Conservation (phyloP, 2,113 vertebrate species). For the Plectropomus leopardus region DNA sequence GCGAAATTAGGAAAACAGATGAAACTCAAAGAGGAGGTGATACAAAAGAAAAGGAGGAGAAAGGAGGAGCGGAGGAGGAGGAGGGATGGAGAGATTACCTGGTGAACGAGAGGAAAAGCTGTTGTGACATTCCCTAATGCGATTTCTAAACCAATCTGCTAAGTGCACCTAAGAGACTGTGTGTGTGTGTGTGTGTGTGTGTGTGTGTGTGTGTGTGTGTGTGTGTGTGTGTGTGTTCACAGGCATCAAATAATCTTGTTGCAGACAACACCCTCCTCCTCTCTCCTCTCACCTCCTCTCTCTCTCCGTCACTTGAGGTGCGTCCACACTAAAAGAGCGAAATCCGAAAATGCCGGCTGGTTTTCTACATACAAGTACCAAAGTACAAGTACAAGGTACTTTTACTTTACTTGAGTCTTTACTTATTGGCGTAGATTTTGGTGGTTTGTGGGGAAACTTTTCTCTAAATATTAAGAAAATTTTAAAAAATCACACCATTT, state of each 20-base stretch:
- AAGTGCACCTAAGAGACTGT: conserved; percentile 76
- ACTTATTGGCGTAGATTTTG: no score
- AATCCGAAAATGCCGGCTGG: no score
- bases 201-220: conserved; percentile 44
- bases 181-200: conserved; percentile 49
- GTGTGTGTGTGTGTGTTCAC: conserved; percentile 58
- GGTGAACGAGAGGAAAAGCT: conserved; percentile 74
- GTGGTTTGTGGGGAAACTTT: no score
- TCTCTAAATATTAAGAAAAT: no score
- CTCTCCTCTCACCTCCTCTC: conserved; percentile 8
- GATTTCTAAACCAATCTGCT: conserved; percentile 84
- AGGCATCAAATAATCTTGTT: conserved; percentile 74
- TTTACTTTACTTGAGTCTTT: no score
- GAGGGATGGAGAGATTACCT: conserved; percentile 73
- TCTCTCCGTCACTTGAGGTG: conserved; percentile 18
- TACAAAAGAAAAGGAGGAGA: neutral
- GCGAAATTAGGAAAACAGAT: neutral
- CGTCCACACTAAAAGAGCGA: conserved; percentile 25
- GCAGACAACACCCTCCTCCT: conserved; percentile 60
- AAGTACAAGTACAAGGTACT: no score
- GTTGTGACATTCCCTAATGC: conserved; percentile 80
- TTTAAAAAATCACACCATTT: no score
- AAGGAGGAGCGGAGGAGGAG: neutral
- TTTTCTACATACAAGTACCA: no score
- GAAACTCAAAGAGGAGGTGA: neutral